Evolutionary conservation across 2,113 vertebrate species (phyloP).

Genomic region (Crotalus viridis): DNA sequence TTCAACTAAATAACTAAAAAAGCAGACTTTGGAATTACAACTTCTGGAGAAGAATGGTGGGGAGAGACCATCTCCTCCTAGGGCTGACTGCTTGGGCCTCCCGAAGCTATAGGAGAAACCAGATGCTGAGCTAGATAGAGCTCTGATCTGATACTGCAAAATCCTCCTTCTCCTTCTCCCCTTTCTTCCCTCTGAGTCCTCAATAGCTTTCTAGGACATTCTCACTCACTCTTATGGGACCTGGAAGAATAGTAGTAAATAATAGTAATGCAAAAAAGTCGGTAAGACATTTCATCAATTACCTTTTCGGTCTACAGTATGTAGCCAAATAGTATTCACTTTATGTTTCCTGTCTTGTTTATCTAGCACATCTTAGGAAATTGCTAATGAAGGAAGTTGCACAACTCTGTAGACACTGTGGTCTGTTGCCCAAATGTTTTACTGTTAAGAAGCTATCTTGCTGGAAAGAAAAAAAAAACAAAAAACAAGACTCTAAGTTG

Average conservation of each 20-base stretch:
- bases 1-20: not conserved
- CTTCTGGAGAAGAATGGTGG: not conserved
- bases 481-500: not conserved
- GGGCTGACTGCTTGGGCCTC: not conserved
- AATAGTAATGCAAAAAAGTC: not conserved
- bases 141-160: not conserved
- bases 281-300: not conserved
- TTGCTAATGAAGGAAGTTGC: constrained; percentile 12
- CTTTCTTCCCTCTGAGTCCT: not conserved
- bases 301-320: not conserved
- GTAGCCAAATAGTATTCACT: not conserved
- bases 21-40: not conserved
- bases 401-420: not conserved
- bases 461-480: not conserved
- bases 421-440: not conserved
- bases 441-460: not conserved
- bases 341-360: not conserved
- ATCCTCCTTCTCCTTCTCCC: not conserved
- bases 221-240: not conserved
- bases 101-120: not conserved
- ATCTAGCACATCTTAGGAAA: constrained; percentile 8
- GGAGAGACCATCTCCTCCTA: not conserved
- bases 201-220: not conserved
- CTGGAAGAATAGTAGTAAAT: not conserved
- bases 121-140: not conserved